Evolutionary conservation across 1,140 invertebrate species (phyloP).

Genomic region (Drosophila bocqueti): DNA sequence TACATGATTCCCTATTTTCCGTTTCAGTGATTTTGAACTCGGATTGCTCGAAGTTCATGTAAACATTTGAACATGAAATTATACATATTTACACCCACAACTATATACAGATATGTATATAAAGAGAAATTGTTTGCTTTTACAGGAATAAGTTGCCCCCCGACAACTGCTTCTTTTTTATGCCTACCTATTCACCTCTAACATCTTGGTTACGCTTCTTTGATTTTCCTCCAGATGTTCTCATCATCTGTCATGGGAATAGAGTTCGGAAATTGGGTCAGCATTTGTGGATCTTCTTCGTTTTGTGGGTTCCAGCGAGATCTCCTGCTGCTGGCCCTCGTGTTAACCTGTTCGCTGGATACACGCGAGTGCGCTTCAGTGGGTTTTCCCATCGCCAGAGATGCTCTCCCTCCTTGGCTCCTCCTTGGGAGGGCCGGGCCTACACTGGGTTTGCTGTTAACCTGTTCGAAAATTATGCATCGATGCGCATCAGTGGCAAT

Average conservation of each 20-base stretch:
- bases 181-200: constrained; percentile 31
- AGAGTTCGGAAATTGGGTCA: background rate
- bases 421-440: constrained; percentile 4
- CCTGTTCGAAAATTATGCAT: constrained; percentile 70
- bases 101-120: background rate
- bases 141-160: background rate
- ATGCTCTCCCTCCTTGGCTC: constrained; percentile 12
- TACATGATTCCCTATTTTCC: background rate
- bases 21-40: constrained; percentile 3
- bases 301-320: constrained; percentile 1
- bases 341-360: constrained; percentile 45
- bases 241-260: constrained; percentile 8
- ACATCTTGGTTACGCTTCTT: constrained; percentile 47
- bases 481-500: constrained; percentile 56
- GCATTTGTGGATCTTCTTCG: background rate
- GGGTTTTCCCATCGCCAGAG: constrained; percentile 38
- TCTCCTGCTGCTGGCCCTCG: constrained; percentile 5
- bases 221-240: constrained; percentile 38
- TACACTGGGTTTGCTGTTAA: constrained; percentile 31
- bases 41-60: too few species aligned
- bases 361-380: constrained; percentile 46
- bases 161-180: background rate
- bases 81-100: background rate
- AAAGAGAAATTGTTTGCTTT: background rate
- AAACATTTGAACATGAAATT: background rate